Percentiles rank a stretch among this genome's conserved stretches.
Conservation (phyloP, 2,888 invertebrate species). For the Lordiphosa andalusiaca region DNA sequence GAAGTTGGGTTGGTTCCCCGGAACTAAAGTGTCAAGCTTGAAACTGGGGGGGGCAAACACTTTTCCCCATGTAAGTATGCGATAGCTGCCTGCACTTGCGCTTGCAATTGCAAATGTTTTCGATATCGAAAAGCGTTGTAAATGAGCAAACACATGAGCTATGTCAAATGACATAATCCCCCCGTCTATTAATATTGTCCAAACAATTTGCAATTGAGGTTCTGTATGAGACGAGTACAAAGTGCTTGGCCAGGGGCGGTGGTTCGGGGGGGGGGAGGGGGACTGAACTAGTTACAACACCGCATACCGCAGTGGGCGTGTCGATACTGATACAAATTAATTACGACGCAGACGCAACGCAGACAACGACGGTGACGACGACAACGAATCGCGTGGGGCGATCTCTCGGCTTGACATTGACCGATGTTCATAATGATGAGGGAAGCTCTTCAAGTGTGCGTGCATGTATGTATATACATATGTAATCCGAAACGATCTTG, state of each 20-base stretch:
- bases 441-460: too few relatives aligned
- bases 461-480: too few relatives aligned
- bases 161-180: slow-evolving; percentile 62
- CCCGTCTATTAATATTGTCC: slow-evolving; percentile 51
- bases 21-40: too few relatives aligned
- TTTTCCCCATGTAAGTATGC: too few relatives aligned
- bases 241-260: not conserved
- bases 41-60: too few relatives aligned
- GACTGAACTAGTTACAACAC: slow-evolving; percentile 11
- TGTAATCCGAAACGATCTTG: slow-evolving; percentile 3
- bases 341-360: slow-evolving; percentile 53
- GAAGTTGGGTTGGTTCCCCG: too few relatives aligned
- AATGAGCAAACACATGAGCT: slow-evolving; percentile 50
- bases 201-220: slow-evolving; percentile 22
- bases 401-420: slow-evolving; percentile 18
- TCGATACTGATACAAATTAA: slow-evolving; percentile 54
- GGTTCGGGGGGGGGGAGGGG: not conserved
- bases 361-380: slow-evolving; percentile 47
- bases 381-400: slow-evolving; percentile 13
- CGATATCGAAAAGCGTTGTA: slow-evolving; percentile 28
- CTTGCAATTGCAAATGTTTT: slow-evolving; percentile 18
- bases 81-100: too few relatives aligned
- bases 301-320: not conserved
- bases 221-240: too few relatives aligned
- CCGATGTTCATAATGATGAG: too few relatives aligned